Percentiles rank a stretch among this genome's conserved stretches.
Conservation (phyloP, 2,888 invertebrate species). For the Palloptera scutellata region DNA sequence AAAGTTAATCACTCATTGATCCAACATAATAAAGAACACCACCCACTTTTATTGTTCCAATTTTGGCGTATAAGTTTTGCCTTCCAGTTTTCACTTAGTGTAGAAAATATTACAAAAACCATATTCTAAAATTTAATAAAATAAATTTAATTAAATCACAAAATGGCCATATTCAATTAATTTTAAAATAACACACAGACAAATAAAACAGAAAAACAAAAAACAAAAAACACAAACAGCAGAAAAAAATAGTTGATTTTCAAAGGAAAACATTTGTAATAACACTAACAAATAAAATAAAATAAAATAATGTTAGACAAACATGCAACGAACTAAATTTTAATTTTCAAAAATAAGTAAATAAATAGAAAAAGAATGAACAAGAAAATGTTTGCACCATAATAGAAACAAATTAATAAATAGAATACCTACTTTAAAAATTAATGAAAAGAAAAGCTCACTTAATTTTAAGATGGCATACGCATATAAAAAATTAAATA, state of each 20-base stretch:
- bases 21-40: too few relatives aligned
- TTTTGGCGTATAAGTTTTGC: not conserved
- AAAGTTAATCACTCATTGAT: too few relatives aligned
- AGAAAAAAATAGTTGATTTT: not conserved
- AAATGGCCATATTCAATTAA: not conserved
- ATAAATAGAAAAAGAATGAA: too few relatives aligned
- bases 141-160: not conserved
- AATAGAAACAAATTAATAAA: too few relatives aligned
- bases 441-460: not conserved
- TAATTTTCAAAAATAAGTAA: constrained; percentile 14
- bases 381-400: too few relatives aligned
- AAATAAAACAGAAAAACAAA: constrained; percentile 3
- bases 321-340: constrained; percentile 29
- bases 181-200: not conserved
- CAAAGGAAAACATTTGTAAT: not conserved
- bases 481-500: not conserved
- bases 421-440: too few relatives aligned
- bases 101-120: too few relatives aligned
- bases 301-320: constrained; percentile 6
- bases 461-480: not conserved
- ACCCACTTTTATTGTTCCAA: too few relatives aligned
- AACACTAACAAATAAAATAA: constrained; percentile 7
- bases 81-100: too few relatives aligned
- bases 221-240: not conserved
- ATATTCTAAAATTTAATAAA: constrained; percentile 1